Percentiles rank a stretch among this genome's conserved stretches.
phyloP scores from a whole-genome alignment of 2,888 invertebrate genomes.

The Pseudococcus viburni region DNA sequence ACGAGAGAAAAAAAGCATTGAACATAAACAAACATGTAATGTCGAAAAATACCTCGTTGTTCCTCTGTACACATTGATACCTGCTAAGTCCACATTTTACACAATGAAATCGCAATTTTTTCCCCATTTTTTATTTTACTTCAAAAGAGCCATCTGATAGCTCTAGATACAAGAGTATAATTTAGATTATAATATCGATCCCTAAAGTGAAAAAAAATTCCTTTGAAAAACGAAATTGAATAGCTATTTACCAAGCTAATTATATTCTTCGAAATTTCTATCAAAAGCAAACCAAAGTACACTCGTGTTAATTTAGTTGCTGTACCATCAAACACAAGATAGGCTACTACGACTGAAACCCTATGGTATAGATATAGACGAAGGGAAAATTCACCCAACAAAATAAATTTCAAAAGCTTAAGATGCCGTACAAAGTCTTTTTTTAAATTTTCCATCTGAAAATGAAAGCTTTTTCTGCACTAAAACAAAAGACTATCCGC shows the following conservation, averaged over 20 bases:
- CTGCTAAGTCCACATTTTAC: not conserved
- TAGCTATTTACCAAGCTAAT: no score
- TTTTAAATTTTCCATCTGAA: not conserved
- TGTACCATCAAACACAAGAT: no score
- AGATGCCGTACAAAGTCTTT: not conserved
- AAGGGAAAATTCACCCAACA: not conserved
- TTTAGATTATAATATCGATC: no score
- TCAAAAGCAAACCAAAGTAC: no score
- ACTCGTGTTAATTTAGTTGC: no score
- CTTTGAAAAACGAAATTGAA: no score
- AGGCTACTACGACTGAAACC: no score
- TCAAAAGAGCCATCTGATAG: no score
- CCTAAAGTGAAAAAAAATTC: no score
- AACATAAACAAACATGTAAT: constrained; percentile 47
- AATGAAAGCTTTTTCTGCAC: not conserved
- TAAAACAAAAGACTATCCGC: not conserved
- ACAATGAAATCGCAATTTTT: not conserved
- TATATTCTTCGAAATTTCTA: no score
- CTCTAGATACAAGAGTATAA: no score
- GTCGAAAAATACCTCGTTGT: constrained; percentile 24
- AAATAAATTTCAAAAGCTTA: not conserved
- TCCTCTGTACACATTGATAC: not conserved
- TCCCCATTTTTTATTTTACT: not conserved
- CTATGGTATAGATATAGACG: not conserved
- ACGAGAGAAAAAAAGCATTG: not conserved